Base-by-base conservation (phyloP, 2,113 vertebrate species). In the Litocranius walleri region DNA sequence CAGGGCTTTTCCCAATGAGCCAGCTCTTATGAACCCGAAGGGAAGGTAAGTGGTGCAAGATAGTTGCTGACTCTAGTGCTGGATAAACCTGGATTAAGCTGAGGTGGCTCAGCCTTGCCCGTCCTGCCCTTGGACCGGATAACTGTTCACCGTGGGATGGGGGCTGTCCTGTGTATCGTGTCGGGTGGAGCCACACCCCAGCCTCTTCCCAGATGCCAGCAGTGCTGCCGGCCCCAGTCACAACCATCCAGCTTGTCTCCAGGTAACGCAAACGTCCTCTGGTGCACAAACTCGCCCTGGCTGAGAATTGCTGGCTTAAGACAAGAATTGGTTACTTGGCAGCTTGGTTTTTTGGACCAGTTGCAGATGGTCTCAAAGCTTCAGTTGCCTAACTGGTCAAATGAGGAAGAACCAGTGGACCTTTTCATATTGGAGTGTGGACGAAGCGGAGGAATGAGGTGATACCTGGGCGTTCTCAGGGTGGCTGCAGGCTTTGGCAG, bases 221-320 rank as follows among this genome's bases (percentile, higher is more conserved):
- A 13, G n/a, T 10, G 15, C 25, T 15, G 2, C 12, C 16, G 23
- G 2, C 61, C 11, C 54, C 3, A 7, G 57, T 2, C 0, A 1
- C 2, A 9, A 36, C 36, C n/a, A 11, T 15, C 29, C 13, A 13
- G 50, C 3, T 40, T 7, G 19, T 59, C 80, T 62, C 57, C 25
- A 87, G 50, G 0, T 33, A 62, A 12, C 3, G 56, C 40, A 77
- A 21, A 36, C 1, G 12, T 12, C 36, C 30, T 23, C 43, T 5
- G 36, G 8, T 9, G 62, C 10, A 40, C 64, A 62, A 17, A 27
- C 48, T 27, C 1, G 5, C 36, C 15, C 1, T 15, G 40, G 84
- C 2, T 40, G 43, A 89, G 88, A 40, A 52, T 3, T 11, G 6
- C 14, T 25, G 40, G n/a, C 25, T 88, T 89, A 10, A 21, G 13